Conservation (phyloP, 2,113 vertebrate species). For the Anarrhichthys ocellatus region DNA sequence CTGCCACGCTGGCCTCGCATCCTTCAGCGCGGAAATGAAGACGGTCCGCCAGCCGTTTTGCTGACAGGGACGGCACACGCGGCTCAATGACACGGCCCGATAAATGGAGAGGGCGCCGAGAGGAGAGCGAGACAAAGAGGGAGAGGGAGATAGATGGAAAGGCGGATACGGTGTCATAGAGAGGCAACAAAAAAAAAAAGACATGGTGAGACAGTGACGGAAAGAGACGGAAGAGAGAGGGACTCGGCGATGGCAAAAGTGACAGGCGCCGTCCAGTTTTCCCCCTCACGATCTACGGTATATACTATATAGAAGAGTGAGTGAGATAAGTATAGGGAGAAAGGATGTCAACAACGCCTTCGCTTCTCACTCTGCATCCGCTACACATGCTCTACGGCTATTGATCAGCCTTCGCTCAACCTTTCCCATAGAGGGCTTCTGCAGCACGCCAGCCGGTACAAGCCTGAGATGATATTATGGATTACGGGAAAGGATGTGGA, state of each 20-base stretch:
- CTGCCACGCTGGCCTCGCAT: slow-evolving; percentile 72
- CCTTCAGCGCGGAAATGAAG: slow-evolving; percentile 78
- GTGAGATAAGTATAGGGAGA: slow-evolving; percentile 46
- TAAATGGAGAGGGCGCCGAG: slow-evolving; percentile 66
- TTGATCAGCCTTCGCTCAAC: slow-evolving; percentile 66
- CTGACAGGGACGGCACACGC: slow-evolving; percentile 73
- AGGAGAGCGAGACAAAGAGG: slow-evolving; percentile 53
- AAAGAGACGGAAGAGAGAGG: slow-evolving; percentile 26
- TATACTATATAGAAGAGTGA: slow-evolving; percentile 53
- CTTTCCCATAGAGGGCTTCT: slow-evolving; percentile 57
- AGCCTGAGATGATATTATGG: slow-evolving; percentile 75
- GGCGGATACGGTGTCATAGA: slow-evolving; percentile 54
- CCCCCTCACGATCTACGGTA: slow-evolving; percentile 31
- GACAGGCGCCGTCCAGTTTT: slow-evolving; percentile 37
- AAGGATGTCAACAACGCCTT: slow-evolving; percentile 62
- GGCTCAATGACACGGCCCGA: slow-evolving; percentile 73
- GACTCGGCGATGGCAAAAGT: slow-evolving; percentile 18
- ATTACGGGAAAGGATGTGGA: slow-evolving; percentile 72
- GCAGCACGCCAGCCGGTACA: slow-evolving; percentile 29
- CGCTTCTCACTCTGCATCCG: slow-evolving; percentile 49
- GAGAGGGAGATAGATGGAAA: slow-evolving; percentile 53
- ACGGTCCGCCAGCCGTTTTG: slow-evolving; percentile 70
- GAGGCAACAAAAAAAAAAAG: slow-evolving; percentile 31
- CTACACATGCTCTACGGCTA: slow-evolving; percentile 63
- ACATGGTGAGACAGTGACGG: slow-evolving; percentile 44